Evolutionary conservation across 2,888 invertebrate species (phyloP), one percentile per base, ranked within the genome.

Genomic region (Ochropleura leucogaster): DNA sequence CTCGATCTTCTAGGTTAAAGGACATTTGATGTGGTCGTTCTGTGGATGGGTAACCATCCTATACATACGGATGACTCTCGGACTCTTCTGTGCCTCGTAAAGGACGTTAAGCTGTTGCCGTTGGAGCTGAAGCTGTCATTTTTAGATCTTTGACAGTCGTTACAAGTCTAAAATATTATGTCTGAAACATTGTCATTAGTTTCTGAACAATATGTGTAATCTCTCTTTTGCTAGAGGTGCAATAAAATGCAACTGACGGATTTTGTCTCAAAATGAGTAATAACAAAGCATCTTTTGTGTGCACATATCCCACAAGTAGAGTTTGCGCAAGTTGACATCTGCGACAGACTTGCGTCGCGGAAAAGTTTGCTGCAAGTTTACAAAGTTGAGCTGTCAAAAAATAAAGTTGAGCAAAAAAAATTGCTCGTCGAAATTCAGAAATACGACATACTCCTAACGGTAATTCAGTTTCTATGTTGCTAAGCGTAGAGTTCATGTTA

Each of bases 351-450:
- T 55, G 30, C 62, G 63, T 20, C 46, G 79, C 49, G 73, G 44
- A 55, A 79, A 79, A 77, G 0, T 49, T 8, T n/a, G 1, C 20
- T 4, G 40, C 55, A 63, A 63, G 49, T 72, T 63, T 70, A 12
- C 14, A 18, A 72, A 79, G 47, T 47, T 20, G 47, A 68, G 16
- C 53, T 78, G 71, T 55, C 79, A 62, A 62, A 60, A 47, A 62
- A 9, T 14, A 9, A 49, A 78, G 18, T 40, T 18, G 8, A 8
- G 47, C 44, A 47, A 70, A 55, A 47, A 62, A 49, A 40, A 10
- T 62, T 44, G 10, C n/a, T n/a, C 2, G 20, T 44, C 1, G n/a
- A 47, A 9, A 47, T 46, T n/a, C 9, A 12, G 7, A 46, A 59
- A 47, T 12, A 60, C 16, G 18, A 47, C 0, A 59, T 40, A 68